A percentile compares a stretch with the other conserved stretches of the same genome.
These are phyloP conservation scores for Toxotes chatareus DNA, from an alignment of 2,113 vertebrate species.

Conservation along the genomic window DNA sequence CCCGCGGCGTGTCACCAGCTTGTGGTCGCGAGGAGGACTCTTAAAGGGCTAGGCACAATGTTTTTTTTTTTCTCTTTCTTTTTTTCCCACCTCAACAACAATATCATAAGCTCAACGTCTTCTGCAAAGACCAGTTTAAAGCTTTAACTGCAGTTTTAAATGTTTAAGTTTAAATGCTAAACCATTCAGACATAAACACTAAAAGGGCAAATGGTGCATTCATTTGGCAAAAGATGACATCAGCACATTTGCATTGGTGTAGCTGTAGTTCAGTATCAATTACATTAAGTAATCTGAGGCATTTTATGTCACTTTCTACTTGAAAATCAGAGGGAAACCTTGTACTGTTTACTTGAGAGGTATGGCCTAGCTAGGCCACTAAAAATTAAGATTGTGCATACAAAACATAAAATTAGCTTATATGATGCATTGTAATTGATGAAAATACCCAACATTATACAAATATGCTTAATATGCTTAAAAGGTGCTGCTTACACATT, in stretches of 20 bases:
- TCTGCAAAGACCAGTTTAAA: neutral
- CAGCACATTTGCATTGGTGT: neutral
- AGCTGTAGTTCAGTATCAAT: neutral
- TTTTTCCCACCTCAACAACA: constrained; percentile 21
- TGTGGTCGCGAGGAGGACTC: constrained; percentile 45
- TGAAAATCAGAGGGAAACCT: neutral
- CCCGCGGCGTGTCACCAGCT: constrained; percentile 69
- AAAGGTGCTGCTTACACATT: neutral
- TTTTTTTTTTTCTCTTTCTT: constrained; percentile 27
- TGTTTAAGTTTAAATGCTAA: neutral
- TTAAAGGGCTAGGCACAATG: constrained; percentile 70
- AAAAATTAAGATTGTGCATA: neutral
- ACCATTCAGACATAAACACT: neutral
- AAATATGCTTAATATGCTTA: neutral
- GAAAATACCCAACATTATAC: neutral
- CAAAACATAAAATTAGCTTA: neutral
- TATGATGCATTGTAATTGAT: neutral
- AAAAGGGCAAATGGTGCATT: neutral
- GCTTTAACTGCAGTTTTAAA: neutral
- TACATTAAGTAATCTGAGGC: neutral
- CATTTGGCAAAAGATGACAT: neutral
- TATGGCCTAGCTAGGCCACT: neutral
- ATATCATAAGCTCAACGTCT: constrained; percentile 38
- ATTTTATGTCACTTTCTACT: neutral
- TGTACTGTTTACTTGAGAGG: neutral